Evolutionary conservation across 2,888 invertebrate genomes (phyloP).

Genomic region (Elysia crispata): DNA sequence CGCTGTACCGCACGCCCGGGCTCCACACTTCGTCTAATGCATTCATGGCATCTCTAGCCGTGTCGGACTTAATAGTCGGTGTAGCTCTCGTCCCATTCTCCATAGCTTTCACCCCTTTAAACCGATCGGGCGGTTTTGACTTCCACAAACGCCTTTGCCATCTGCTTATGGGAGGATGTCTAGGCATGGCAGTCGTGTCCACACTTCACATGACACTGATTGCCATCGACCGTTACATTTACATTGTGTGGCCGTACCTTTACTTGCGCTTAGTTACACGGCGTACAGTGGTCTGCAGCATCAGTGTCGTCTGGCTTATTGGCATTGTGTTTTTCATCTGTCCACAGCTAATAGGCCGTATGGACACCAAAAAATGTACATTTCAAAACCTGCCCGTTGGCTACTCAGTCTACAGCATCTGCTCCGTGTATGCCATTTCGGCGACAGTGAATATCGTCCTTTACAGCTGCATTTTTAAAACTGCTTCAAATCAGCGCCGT

Average conservation of each 20-base stretch:
- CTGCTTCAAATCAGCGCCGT: too few species aligned
- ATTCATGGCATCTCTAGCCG: slow-evolving; percentile 27
- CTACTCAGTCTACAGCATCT: too few species aligned
- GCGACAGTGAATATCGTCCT: too few species aligned
- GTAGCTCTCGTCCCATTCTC: slow-evolving; percentile 15
- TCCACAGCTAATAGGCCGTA: background rate
- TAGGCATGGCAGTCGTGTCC: background rate
- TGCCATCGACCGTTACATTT: slow-evolving; percentile 32
- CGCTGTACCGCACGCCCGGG: slow-evolving; percentile 13
- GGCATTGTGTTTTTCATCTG: background rate
- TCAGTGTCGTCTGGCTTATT: background rate
- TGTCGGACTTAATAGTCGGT: slow-evolving; percentile 7
- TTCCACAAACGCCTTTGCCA: too few species aligned
- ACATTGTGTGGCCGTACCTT: slow-evolving; percentile 21
- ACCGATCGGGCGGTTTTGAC: background rate
- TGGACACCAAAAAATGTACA: too few species aligned
- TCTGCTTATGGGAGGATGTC: too few species aligned
- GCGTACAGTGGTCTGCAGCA: background rate
- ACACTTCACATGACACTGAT: slow-evolving; percentile 13
- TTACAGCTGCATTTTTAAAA: too few species aligned
- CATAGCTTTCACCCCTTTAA: slow-evolving; percentile 15
- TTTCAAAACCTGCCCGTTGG: too few species aligned
- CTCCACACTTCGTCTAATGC: slow-evolving; percentile 35
- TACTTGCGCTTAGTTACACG: background rate
- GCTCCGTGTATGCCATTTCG: too few species aligned